A percentile compares a stretch with the other conserved stretches of the same genome.
Evolutionary conservation across 1,140 invertebrate species (phyloP).

Genomic region (Campodea augens): DNA sequence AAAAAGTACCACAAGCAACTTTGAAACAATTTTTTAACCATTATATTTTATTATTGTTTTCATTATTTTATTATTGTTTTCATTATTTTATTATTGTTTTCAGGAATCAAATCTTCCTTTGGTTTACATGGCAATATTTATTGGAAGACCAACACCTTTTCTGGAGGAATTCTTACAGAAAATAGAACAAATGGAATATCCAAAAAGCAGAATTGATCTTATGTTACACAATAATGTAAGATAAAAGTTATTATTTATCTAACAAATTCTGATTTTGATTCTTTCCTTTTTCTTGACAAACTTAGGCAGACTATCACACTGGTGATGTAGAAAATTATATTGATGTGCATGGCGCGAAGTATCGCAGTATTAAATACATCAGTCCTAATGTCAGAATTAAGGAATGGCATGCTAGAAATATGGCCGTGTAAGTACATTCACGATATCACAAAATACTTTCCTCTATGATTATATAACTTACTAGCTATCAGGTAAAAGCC

Average conservation of each 20-base stretch:
- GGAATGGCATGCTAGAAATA: conserved; percentile 56
- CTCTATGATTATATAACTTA: too few relatives aligned
- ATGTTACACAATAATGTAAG: conserved; percentile 62
- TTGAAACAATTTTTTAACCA: too few relatives aligned
- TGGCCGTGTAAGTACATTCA: conserved; percentile 53
- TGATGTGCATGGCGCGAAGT: conserved; percentile 33
- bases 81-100: conserved; percentile 11
- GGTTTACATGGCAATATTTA: conserved; percentile 62
- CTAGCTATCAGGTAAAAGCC: too few relatives aligned
- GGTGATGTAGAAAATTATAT: conserved; percentile 43
- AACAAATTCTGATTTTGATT: neutral
- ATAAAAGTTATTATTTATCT: conserved; percentile 1
- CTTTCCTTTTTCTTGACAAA: conserved; percentile 15
- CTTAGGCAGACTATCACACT: conserved; percentile 49
- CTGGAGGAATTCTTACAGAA: conserved; percentile 68
- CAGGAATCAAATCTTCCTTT: conserved; percentile 37
- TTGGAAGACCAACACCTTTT: conserved; percentile 77
- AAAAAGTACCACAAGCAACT: too few relatives aligned
- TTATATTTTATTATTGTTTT: too few relatives aligned
- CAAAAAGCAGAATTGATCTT: conserved; percentile 66
- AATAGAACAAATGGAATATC: conserved; percentile 55
- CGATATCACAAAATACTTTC: too few relatives aligned
- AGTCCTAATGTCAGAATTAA: conserved; percentile 41
- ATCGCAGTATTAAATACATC: conserved; percentile 47
- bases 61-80: too few relatives aligned